Percentiles rank a stretch among this genome's conserved stretches.
phyloP scores from a whole-genome alignment of 2,797 vertebrate species.

The Clarias platycephalus region DNA sequence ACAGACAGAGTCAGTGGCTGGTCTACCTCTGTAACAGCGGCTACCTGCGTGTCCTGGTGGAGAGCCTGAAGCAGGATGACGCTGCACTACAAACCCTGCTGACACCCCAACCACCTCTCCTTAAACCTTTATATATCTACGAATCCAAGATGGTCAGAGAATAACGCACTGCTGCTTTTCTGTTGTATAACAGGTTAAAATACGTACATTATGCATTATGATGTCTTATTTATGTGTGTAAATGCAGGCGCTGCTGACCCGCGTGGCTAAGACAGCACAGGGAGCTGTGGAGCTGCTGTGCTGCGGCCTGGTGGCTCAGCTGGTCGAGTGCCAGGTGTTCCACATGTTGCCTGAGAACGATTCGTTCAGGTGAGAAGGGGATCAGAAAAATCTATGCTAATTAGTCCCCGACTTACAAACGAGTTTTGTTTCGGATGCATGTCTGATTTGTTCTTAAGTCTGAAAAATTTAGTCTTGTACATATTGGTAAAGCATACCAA shows the following conservation, averaged over 20 bases:
- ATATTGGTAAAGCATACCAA: no score
- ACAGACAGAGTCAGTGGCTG: slow-evolving; percentile 94
- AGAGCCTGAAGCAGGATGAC: slow-evolving; percentile 91
- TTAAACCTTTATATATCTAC: slow-evolving; percentile 94
- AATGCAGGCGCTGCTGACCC: slow-evolving; percentile 88
- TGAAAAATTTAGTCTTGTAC: no score
- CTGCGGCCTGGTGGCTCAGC: slow-evolving; percentile 87
- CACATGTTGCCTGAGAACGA: slow-evolving; percentile 94
- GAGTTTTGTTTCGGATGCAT: no score
- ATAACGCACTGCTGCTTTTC: not conserved
- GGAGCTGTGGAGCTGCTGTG: slow-evolving; percentile 89
- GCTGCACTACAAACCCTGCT: slow-evolving; percentile 86
- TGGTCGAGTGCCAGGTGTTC: slow-evolving; percentile 94
- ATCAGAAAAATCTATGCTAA: not conserved
- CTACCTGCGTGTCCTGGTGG: slow-evolving; percentile 92
- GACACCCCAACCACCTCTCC: slow-evolving; percentile 88
- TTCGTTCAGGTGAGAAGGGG: slow-evolving; percentile 78
- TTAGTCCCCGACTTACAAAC: no score
- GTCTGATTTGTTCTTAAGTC: no score
- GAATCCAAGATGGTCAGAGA: slow-evolving; percentile 94
- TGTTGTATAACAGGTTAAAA: not conserved
- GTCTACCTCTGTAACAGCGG: slow-evolving; percentile 92
- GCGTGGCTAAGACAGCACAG: slow-evolving; percentile 89
- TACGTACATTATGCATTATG: not conserved
- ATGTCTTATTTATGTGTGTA: not conserved